Conservation (phyloP, 2,113 vertebrate species). For the Embiotoca jacksoni region DNA sequence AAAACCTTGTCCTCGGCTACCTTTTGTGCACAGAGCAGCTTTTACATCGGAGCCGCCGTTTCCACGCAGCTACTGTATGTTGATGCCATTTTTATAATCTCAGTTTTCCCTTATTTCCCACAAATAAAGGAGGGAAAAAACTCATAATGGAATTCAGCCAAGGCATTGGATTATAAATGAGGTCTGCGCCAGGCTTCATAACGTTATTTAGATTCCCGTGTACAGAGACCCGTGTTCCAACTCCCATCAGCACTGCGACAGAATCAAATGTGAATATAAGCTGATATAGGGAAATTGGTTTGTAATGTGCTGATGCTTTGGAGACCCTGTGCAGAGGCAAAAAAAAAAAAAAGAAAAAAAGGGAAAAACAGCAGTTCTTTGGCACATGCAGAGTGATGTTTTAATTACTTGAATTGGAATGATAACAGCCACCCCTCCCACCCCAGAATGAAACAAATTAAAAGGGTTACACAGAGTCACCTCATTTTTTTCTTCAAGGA, state of each 20-base stretch:
- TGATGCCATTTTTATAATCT: slow-evolving; percentile 83
- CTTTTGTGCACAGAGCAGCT: slow-evolving; percentile 69
- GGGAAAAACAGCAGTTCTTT: slow-evolving; percentile 79
- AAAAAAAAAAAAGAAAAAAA: slow-evolving; percentile 31
- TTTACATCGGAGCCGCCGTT: slow-evolving; percentile 63
- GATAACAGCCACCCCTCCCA: slow-evolving; percentile 74
- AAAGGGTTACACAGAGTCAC: slow-evolving; percentile 69
- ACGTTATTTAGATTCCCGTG: slow-evolving; percentile 98
- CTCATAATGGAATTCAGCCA: slow-evolving; percentile 96
- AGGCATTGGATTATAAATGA: slow-evolving; percentile 99
- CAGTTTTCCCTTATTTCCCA: slow-evolving; percentile 86
- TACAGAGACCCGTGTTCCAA: slow-evolving; percentile 94
- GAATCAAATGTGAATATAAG: slow-evolving; percentile 98
- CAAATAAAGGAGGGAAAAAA: slow-evolving; percentile 87
- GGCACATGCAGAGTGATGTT: slow-evolving; percentile 82
- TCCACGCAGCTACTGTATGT: slow-evolving; percentile 71
- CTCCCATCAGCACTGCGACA: slow-evolving; percentile 95
- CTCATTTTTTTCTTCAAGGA: slow-evolving; percentile 26
- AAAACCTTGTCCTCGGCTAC: slow-evolving; percentile 73
- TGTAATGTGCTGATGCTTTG: slow-evolving; percentile 95
- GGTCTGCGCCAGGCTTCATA: slow-evolving; percentile 94
- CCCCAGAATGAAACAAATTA: slow-evolving; percentile 77
- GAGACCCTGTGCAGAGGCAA: slow-evolving; percentile 85
- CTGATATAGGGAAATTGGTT: slow-evolving; percentile 98
- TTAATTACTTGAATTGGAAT: slow-evolving; percentile 85